These are phyloP conservation scores for Campoplex capitator DNA, from an alignment of 2,888 invertebrate species.

Conservation along the genomic window DNA sequence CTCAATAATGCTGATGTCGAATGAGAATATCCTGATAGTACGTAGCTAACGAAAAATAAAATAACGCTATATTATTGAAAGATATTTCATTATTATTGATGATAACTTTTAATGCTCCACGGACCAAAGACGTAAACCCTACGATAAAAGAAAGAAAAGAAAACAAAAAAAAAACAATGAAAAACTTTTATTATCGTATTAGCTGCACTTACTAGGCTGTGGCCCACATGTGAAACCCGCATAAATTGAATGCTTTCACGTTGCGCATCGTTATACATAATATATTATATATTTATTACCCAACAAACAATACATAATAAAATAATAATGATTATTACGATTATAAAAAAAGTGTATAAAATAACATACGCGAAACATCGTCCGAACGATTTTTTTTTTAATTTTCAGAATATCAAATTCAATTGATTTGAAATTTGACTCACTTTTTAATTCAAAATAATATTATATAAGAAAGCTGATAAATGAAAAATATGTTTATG, in stretches of 20 bases:
- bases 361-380: slow-evolving; percentile 44
- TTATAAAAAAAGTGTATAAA: slow-evolving; percentile 37
- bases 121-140: slow-evolving; percentile 80
- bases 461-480: not conserved
- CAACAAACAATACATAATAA: slow-evolving; percentile 61
- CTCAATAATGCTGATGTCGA: slow-evolving; percentile 59
- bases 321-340: slow-evolving; percentile 46
- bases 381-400: slow-evolving; percentile 35
- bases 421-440: not conserved
- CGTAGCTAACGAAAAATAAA: slow-evolving; percentile 70
- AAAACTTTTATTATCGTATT: slow-evolving; percentile 76
- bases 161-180: slow-evolving; percentile 36
- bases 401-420: not conserved
- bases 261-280: slow-evolving; percentile 65
- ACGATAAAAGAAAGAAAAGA: slow-evolving; percentile 56
- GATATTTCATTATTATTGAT: slow-evolving; percentile 71
- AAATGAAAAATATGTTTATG: slow-evolving; percentile 22
- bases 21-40: slow-evolving; percentile 54
- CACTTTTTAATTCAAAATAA: not conserved
- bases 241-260: slow-evolving; percentile 65
- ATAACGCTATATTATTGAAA: slow-evolving; percentile 69
- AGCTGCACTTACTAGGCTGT: slow-evolving; percentile 79
- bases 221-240: slow-evolving; percentile 70
- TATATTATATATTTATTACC: slow-evolving; percentile 63
- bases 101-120: slow-evolving; percentile 80